Evolutionary conservation across 2,888 invertebrate genomes (phyloP).

Genomic region (Piscicola geometra): DNA sequence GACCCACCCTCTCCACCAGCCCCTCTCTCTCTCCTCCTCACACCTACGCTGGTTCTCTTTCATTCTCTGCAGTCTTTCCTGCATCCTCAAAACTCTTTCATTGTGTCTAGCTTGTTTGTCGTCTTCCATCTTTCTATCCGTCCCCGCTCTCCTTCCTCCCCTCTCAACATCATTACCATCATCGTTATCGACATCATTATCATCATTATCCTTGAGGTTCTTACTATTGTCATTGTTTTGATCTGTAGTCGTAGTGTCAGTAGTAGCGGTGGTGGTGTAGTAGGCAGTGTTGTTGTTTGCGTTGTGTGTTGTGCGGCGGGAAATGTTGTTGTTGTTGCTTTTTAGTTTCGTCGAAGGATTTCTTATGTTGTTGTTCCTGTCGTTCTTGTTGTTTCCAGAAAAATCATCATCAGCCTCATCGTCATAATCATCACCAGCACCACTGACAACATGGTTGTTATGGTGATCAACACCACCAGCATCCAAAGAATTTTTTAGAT

Average conservation of each 20-base stretch:
- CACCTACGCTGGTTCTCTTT: conserved; percentile 49
- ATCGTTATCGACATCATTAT: not conserved
- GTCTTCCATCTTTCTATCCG: conserved; percentile 34
- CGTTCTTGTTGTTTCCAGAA: not conserved
- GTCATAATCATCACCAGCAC: not conserved
- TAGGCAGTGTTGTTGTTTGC: not conserved
- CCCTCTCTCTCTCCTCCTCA: conserved; percentile 41
- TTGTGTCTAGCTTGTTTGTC: conserved; percentile 48
- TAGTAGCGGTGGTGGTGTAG: no score
- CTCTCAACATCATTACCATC: not conserved
- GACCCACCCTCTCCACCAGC: not conserved
- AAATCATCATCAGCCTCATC: conserved; percentile 7
- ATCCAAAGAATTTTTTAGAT: no score
- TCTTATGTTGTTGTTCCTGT: not conserved
- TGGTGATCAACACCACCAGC: no score
- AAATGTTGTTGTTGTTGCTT: conserved; percentile 2
- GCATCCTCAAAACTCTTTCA: conserved; percentile 49
- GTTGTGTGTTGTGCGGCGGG: not conserved
- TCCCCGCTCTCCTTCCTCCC: not conserved
- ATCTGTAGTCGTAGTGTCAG: not conserved
- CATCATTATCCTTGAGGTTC: not conserved
- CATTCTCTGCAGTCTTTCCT: conserved; percentile 50
- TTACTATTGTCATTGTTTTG: not conserved
- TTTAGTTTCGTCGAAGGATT: not conserved
- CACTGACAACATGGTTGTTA: no score